Evolutionary conservation across 2,888 invertebrate genomes (phyloP), one percentile per base, ranked within the genome.

Genomic region (Mycogona germanica): DNA sequence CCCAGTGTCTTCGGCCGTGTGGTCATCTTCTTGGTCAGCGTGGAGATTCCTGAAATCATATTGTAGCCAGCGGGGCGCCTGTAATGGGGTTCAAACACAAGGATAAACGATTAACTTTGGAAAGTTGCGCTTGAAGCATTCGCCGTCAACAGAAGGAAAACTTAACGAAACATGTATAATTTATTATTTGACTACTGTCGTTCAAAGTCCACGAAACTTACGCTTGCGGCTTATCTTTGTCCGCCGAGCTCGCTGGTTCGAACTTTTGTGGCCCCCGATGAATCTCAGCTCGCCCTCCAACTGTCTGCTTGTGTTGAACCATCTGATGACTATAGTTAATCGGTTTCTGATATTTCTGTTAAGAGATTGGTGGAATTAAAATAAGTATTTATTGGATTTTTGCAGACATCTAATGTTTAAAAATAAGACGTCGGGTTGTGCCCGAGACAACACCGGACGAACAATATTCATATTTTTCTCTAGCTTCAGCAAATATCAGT

Each of bases 221-320:
- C 7, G 21, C 9, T 21, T 19, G 7, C 21, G 32, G 26, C 14
- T n/a, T 32, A 7, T 35, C n/a, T 6, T 44, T 26, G 7, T 55
- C 50, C 17, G 26, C 17, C 4, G 32, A 55, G 42, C 17, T 51
- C n/a, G n/a, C n/a, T n/a, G n/a, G n/a, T n/a, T n/a, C n/a, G 12
- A 40, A 29, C 25, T 35, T 25, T 14, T 37, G 14, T 3, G 57
- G 55, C 3, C 48, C 55, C 5, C 57, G 41, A 25, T 57, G 55
- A 26, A 57, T 52, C 23, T 57, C 57, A 2, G 38, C 38, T 30
- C 55, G 47, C n/a, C 57, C 57, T 19, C 55, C 57, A 17, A 57
- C 48, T 1, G 52, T 55, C 3, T 51, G 48, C 25, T 46, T 30
- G 44, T 54, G 53, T 5, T 54, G 48, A 25, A 54, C 26, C 51